phyloP scores from a whole-genome alignment of 2,888 invertebrate species.

The Drosophila diplacantha region DNA sequence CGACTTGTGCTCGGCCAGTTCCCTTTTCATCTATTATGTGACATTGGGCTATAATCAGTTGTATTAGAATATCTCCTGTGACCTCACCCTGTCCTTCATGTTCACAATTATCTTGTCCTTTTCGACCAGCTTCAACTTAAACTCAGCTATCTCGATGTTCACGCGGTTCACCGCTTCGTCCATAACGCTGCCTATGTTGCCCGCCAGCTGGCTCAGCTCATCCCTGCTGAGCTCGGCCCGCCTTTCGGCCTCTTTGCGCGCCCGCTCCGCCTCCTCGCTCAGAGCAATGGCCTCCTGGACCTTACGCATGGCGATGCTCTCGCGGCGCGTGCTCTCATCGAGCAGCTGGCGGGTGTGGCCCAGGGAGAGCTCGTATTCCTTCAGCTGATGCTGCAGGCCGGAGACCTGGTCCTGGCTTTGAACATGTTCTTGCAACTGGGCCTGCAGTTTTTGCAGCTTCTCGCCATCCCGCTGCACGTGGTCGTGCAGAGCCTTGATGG shows the following conservation, averaged over 20 bases:
- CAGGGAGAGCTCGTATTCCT: slow-evolving; percentile 78
- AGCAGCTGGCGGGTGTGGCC: slow-evolving; percentile 76
- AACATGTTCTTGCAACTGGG: slow-evolving; percentile 41
- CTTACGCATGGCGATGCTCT: slow-evolving; percentile 79
- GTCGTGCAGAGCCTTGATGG: slow-evolving; percentile 52
- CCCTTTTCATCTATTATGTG: slow-evolving; percentile 9
- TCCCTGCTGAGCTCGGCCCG: slow-evolving; percentile 79
- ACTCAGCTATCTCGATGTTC: slow-evolving; percentile 80
- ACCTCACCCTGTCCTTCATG: slow-evolving; percentile 1
- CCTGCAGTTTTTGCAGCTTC: slow-evolving; percentile 56
- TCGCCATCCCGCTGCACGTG: slow-evolving; percentile 52
- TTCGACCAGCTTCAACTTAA: slow-evolving; percentile 80
- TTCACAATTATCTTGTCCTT: slow-evolving; percentile 58
- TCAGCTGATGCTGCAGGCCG: slow-evolving; percentile 62
- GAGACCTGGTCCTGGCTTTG: slow-evolving; percentile 33
- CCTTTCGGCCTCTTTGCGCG: slow-evolving; percentile 80
- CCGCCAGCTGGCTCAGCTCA: slow-evolving; percentile 80
- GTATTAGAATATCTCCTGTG: neutral
- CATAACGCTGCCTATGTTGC: slow-evolving; percentile 79
- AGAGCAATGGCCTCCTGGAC: slow-evolving; percentile 81
- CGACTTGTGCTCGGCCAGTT: slow-evolving; percentile 50
- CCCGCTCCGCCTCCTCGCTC: slow-evolving; percentile 80
- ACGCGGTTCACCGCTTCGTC: slow-evolving; percentile 80
- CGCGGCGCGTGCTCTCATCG: slow-evolving; percentile 77
- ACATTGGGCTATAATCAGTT: too few species aligned